Conservation (phyloP, 2,888 invertebrate species). For the Boloria euphrosyne region DNA sequence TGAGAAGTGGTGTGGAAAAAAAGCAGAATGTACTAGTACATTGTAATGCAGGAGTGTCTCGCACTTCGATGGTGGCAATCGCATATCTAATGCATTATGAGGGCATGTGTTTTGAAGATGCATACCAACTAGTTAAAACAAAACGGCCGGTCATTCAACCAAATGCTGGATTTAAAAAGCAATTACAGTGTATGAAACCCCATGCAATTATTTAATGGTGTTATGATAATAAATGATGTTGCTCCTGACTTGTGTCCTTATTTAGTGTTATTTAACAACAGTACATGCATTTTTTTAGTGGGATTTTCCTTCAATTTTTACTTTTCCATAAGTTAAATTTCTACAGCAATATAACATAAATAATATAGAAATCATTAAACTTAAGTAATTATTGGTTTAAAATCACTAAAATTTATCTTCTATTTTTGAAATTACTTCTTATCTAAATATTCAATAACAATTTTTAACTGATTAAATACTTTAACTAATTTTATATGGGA, state of each 20-base stretch:
- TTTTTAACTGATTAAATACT: too few relatives aligned
- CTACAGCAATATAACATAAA: too few relatives aligned
- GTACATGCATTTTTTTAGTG: too few relatives aligned
- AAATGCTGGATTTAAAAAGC: conserved; percentile 90
- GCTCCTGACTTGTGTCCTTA: conserved; percentile 33
- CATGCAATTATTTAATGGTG: background rate
- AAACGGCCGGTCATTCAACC: conserved; percentile 88
- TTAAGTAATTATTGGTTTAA: too few relatives aligned
- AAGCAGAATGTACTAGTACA: conserved; percentile 88
- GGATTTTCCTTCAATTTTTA: too few relatives aligned
- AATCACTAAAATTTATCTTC: too few relatives aligned
- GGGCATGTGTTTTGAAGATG: conserved; percentile 83
- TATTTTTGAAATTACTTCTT: too few relatives aligned
- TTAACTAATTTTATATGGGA: too few relatives aligned
- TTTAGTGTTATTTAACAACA: background rate
- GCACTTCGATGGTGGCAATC: conserved; percentile 90
- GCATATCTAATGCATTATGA: conserved; percentile 88
- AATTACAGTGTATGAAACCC: conserved; percentile 75
- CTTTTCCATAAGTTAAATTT: too few relatives aligned
- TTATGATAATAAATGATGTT: background rate
- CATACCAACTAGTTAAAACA: conserved; percentile 85
- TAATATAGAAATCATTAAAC: too few relatives aligned
- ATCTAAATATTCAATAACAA: too few relatives aligned
- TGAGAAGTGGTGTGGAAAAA: conserved; percentile 78
- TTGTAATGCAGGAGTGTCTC: conserved; percentile 96